A percentile compares a stretch with the other conserved stretches of the same genome.
These are phyloP conservation scores for Calyptomena viridis DNA, from an alignment of 2,113 vertebrate species.

Conservation along the genomic window DNA sequence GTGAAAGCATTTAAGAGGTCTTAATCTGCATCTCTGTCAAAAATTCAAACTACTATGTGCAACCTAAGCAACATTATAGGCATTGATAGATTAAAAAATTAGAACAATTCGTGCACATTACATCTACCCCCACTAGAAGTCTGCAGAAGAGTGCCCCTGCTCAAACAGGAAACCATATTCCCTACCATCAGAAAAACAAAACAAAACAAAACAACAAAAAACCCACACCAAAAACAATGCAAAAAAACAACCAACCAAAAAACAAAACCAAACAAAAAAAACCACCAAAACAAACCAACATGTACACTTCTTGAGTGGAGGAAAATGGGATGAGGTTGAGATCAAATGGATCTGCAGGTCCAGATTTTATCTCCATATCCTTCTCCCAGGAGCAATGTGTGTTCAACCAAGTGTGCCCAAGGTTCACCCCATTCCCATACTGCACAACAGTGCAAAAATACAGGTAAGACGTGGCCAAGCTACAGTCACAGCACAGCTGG, in stretches of 20 bases:
- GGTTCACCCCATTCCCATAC: background rate
- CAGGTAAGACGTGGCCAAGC: background rate
- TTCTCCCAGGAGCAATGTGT: background rate
- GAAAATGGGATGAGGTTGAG: background rate
- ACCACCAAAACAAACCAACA: background rate
- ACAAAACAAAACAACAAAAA: background rate
- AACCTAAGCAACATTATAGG: background rate
- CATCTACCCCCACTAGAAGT: background rate
- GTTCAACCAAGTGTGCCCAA: background rate
- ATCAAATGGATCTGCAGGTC: background rate
- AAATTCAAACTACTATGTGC: background rate
- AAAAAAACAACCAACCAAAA: no score
- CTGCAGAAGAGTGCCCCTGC: background rate
- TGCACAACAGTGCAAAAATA: background rate
- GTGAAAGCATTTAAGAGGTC: background rate
- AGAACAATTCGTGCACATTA: background rate
- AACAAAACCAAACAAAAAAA: no score
- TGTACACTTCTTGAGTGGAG: fast-evolving
- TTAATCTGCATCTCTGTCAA: background rate
- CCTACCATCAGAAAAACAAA: background rate
- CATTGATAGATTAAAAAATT: background rate
- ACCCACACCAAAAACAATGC: no score
- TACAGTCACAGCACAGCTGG: background rate
- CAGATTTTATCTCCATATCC: background rate
- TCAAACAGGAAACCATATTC: background rate